A percentile compares a stretch with the other conserved stretches of the same genome.
phyloP scores from a whole-genome alignment of 2,888 invertebrate species.

The Diarsia brunnea region DNA sequence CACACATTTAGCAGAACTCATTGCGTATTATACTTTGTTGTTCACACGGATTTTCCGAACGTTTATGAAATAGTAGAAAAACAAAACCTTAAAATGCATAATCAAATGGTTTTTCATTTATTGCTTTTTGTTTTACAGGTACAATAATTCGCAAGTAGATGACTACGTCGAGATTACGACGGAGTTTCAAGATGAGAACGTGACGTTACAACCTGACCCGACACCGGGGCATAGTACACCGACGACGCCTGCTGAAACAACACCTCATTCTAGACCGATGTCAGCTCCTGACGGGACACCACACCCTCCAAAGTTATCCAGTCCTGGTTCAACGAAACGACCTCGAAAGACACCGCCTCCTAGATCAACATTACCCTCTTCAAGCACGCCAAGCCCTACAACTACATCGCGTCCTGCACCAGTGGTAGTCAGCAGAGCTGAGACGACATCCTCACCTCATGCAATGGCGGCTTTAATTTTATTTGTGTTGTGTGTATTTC shows the following conservation, averaged over 20 bases:
- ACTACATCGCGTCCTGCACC: neutral
- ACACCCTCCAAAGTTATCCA: neutral
- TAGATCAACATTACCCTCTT: neutral
- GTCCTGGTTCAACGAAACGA: neutral
- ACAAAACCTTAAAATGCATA: too few species aligned
- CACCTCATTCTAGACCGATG: neutral
- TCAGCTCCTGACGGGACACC: neutral
- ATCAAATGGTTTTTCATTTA: neutral
- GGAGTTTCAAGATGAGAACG: neutral
- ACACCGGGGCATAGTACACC: neutral
- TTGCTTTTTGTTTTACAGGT: neutral
- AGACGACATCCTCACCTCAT: neutral
- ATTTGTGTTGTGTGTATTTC: neutral
- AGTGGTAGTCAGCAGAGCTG: neutral
- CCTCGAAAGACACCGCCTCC: too few species aligned
- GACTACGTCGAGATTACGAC: neutral
- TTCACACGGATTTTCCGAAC: too few species aligned
- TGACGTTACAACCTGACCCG: neutral
- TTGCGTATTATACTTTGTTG: too few species aligned
- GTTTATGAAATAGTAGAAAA: too few species aligned
- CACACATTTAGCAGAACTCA: too few species aligned
- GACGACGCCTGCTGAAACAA: neutral
- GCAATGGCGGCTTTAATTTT: conserved; percentile 1
- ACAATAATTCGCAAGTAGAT: neutral
- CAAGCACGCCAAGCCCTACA: neutral